A percentile compares a stretch with the other conserved stretches of the same genome.
Conservation (phyloP, 2,888 invertebrate genomes). For the Craniophora ligustri region DNA sequence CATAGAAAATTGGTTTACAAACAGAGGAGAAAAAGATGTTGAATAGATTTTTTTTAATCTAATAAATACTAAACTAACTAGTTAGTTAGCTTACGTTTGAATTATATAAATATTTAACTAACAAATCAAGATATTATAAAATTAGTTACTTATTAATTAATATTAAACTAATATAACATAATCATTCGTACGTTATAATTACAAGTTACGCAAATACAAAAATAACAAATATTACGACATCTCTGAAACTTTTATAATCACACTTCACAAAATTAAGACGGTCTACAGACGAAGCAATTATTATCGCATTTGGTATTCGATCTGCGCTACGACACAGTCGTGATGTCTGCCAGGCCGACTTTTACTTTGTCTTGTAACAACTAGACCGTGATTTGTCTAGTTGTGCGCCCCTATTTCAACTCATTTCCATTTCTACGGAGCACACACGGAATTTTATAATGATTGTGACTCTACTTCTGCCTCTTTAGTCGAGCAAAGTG, state of each 20-base stretch:
- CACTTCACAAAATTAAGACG: constrained; percentile 16
- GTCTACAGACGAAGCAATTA: constrained; percentile 43
- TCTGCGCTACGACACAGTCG: constrained; percentile 44
- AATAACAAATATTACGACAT: not conserved
- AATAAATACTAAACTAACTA: too few relatives aligned
- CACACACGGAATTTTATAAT: constrained; percentile 48
- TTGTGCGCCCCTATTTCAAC: constrained; percentile 39
- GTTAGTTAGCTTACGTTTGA: too few relatives aligned
- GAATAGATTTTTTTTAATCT: too few relatives aligned
- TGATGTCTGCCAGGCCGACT: constrained; percentile 53
- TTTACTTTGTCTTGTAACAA: constrained; percentile 59
- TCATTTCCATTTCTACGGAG: constrained; percentile 56
- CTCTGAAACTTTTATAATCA: too few relatives aligned
- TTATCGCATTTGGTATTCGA: constrained; percentile 50
- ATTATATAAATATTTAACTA: too few relatives aligned
- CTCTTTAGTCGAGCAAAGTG: too few relatives aligned
- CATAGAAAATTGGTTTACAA: not conserved
- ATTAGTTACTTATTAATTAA: too few relatives aligned
- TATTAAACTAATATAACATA: too few relatives aligned
- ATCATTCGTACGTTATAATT: too few relatives aligned
- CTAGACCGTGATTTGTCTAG: constrained; percentile 63
- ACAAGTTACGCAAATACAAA: not conserved
- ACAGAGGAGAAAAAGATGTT: too few relatives aligned
- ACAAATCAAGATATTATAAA: not conserved
- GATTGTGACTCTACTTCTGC: constrained; percentile 23